A percentile compares a stretch with the other conserved stretches of the same genome.
These are phyloP conservation scores for Microdon myrmicae DNA, from an alignment of 2,888 invertebrate genomes.

Conservation along the genomic window DNA sequence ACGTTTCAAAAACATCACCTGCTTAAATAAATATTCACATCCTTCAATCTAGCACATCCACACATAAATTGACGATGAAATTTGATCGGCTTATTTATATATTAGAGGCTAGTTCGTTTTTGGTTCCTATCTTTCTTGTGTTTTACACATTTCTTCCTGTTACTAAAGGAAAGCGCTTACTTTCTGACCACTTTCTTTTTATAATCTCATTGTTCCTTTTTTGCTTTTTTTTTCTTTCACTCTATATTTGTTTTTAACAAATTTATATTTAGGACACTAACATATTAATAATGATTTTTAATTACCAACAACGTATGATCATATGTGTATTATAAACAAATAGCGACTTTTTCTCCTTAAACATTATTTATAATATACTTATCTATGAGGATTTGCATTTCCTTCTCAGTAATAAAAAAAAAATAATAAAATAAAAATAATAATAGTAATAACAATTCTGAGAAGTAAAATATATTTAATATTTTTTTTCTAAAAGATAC, in stretches of 20 bases:
- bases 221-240: slow-evolving; percentile 39
- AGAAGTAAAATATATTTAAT: too few relatives aligned
- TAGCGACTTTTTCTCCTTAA: slow-evolving; percentile 28
- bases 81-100: too few relatives aligned
- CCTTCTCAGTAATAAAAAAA: slow-evolving; percentile 12
- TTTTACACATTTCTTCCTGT: too few relatives aligned
- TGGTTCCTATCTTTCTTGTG: too few relatives aligned
- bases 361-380: slow-evolving; percentile 25
- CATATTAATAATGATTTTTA: slow-evolving; percentile 38
- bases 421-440: slow-evolving; percentile 2
- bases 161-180: too few relatives aligned
- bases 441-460: too few relatives aligned
- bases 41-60: too few relatives aligned
- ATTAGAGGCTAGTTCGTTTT: too few relatives aligned
- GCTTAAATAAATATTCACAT: too few relatives aligned
- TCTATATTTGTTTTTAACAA: slow-evolving; percentile 11
- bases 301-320: slow-evolving; percentile 39
- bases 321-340: slow-evolving; percentile 36
- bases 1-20: too few relatives aligned
- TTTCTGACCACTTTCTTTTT: slow-evolving; percentile 26
- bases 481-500: too few relatives aligned
- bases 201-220: slow-evolving; percentile 37
- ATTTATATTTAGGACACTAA: slow-evolving; percentile 35
- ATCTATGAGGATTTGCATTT: slow-evolving; percentile 17
- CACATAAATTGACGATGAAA: too few relatives aligned